phyloP scores from a whole-genome alignment of 2,888 invertebrate genomes.

The Drosophila parthenogenetica region DNA sequence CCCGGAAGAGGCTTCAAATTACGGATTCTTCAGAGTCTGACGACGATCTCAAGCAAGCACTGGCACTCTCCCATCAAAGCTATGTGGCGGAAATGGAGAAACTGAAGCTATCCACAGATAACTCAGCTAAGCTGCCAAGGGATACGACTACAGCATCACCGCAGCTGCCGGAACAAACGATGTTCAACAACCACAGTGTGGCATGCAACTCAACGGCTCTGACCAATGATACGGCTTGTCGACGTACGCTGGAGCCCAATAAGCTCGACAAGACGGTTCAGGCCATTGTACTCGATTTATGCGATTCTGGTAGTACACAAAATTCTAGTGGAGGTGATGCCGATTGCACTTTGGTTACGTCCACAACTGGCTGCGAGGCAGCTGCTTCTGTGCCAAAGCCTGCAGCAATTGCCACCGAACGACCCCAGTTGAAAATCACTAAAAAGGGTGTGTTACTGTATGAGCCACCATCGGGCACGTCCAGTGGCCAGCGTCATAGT shows the following conservation, averaged over 20 bases:
- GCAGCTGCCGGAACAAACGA: slow-evolving; percentile 46
- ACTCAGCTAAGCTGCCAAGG: background rate
- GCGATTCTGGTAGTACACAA: background rate
- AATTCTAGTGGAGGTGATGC: slow-evolving; percentile 29
- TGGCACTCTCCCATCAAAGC: slow-evolving; percentile 49
- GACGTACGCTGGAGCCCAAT: slow-evolving; percentile 1
- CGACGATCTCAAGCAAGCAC: slow-evolving; percentile 43
- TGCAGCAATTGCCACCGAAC: slow-evolving; percentile 3
- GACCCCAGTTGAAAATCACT: slow-evolving; percentile 22
- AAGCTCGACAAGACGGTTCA: background rate
- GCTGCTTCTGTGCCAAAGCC: background rate
- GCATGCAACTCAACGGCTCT: slow-evolving; percentile 79
- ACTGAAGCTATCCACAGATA: background rate
- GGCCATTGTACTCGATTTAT: background rate
- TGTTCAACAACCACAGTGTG: slow-evolving; percentile 56
- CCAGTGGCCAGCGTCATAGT: slow-evolving; percentile 5
- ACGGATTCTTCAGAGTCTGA: slow-evolving; percentile 26
- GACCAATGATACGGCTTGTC: slow-evolving; percentile 41
- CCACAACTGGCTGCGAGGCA: slow-evolving; percentile 67
- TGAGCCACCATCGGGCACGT: slow-evolving; percentile 41
- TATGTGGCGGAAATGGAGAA: slow-evolving; percentile 41
- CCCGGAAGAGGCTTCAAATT: too few species aligned
- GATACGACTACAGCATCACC: background rate
- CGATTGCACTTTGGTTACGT: slow-evolving; percentile 78
- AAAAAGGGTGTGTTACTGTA: slow-evolving; percentile 71